Base-by-base conservation (phyloP, 1,140 invertebrate genomes). In the Papilio aristodemus region DNA sequence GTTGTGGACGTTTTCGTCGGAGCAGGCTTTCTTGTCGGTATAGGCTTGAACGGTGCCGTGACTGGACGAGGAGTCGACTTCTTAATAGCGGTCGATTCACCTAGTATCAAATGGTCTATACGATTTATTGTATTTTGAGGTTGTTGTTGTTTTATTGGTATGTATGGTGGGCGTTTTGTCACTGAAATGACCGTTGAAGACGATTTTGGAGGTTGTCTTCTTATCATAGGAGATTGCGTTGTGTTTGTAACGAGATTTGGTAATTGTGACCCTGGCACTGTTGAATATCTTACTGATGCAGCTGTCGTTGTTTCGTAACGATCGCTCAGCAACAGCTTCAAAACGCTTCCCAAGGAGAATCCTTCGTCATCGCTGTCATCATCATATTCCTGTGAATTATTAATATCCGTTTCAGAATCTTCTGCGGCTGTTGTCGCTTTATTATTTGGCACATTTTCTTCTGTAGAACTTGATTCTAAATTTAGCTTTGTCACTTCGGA, bases 261-360 rank as follows among this genome's bases (percentile, higher is more conserved):
- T 59, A 71, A 19, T 41, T 68, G 72, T n/a, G 71, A 73, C 39
- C 60, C 67, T 27, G 71, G 67, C n/a, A 73, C 69, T 5, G 70
- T 76, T 25, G 77, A 69, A 36, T 74, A 67, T 67, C 75, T 81
- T 14, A 73, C 78, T 0, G 80, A 63, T 27, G 76, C 58, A 22
- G 74, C 58, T 1, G 83, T 86, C 46, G 84, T 90, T 11, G 84
- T 73, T 59, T 89, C 90, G 46, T 87, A 91, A 62, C 75, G 86
- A 63, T 92, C 91, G 66, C 92, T 90, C 22, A 94, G 90, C 22
- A 94, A 75, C 4, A 94, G 72, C 73, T 94, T 90, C 6, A 94
- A 78, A 1, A 94, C 92, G 70, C 86, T 93, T 68, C 93, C 93
- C 25, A 94, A 89, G 0, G 93, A 94, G 72, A 93, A 93, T 54